These are phyloP conservation scores for Acleris laterana DNA, from an alignment of 2,888 invertebrate genomes.

Conservation along the genomic window DNA sequence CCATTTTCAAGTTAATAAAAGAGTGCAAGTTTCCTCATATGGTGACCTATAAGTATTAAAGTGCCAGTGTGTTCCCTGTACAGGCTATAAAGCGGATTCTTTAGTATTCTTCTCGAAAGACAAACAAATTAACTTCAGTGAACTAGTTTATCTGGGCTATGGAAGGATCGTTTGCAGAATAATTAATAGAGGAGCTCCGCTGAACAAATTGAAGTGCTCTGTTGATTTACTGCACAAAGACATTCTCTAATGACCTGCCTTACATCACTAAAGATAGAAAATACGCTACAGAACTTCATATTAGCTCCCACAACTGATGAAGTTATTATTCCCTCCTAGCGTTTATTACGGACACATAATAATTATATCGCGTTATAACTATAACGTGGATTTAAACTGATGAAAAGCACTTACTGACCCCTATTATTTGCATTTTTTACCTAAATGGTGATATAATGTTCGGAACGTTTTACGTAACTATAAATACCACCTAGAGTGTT, in stretches of 20 bases:
- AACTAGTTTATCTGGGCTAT: constrained; percentile 33
- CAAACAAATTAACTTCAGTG: constrained; percentile 32
- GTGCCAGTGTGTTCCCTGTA: constrained; percentile 11
- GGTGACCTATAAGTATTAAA: constrained; percentile 28
- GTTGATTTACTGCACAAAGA: constrained; percentile 43
- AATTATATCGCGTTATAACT: constrained; percentile 15
- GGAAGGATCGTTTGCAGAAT: constrained; percentile 42
- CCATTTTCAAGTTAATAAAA: constrained; percentile 46
- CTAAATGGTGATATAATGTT: background rate
- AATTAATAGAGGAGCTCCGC: constrained; percentile 45
- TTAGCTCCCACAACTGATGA: constrained; percentile 11
- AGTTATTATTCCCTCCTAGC: constrained; percentile 18
- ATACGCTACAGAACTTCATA: constrained; percentile 15
- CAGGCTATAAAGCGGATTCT: constrained; percentile 15
- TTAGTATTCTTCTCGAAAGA: constrained; percentile 27
- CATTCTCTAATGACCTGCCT: constrained; percentile 37
- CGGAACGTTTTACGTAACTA: background rate
- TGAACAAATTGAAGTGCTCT: constrained; percentile 45
- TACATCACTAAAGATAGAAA: constrained; percentile 41
- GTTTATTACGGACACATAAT: constrained; percentile 10
- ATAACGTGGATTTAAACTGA: constrained; percentile 15
- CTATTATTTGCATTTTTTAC: constrained; percentile 13
- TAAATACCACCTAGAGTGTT: background rate
- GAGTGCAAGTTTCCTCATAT: constrained; percentile 24
- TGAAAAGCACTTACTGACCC: constrained; percentile 17